Evolutionary conservation across 2,797 vertebrate species (phyloP), one percentile per base, ranked within the genome.

Genomic region (Syngnathus rostellatus): DNA sequence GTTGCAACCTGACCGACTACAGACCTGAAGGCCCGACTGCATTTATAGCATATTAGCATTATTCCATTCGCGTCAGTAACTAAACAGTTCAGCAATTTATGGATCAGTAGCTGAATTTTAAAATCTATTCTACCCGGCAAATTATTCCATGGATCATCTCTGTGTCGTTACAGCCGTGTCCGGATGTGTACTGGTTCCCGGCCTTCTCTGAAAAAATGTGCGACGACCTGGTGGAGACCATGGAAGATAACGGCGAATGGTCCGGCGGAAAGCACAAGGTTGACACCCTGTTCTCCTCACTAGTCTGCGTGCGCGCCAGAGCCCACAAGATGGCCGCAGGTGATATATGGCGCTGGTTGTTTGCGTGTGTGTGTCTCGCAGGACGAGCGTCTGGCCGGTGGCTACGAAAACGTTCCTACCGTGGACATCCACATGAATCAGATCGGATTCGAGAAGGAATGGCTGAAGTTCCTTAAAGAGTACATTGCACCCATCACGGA

Each of bases 381-480:
- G 94, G 94, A 95, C 5, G 87, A 91, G 2, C 89, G 94, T 53
- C 83, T 96, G 65, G 65, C 91, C 0, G 94, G 94, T 0, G 94
- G 94, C 0, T 96, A 95, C 0, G 94, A 96, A 64, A 95, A 92
- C 0, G 94, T 96, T 9, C 94, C 94, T 0, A 95, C 94, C 0
- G 93, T 95, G 0, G 94, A 95, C 61, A 94, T 92, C 75, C 94
- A 95, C 85, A 94, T 96, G 94, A 94, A 90, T 70, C 94, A 95
- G 87, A 84, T 93, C 10, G 85, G 82, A 16, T 94, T 88, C 0
- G 93, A 96, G 84, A 92, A 93, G 74, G 92, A 94, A 75, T 96
- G 94, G 94, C 89, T 96, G 0, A 94, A 93, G 46, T 93, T 94
- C 78, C 90, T 96, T 12, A 89, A 86, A 59, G 92, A 94, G 0